Evolutionary conservation across 2,113 vertebrate genomes (phyloP), one percentile per base, ranked within the genome.

Genomic region (Macquaria australasica): DNA sequence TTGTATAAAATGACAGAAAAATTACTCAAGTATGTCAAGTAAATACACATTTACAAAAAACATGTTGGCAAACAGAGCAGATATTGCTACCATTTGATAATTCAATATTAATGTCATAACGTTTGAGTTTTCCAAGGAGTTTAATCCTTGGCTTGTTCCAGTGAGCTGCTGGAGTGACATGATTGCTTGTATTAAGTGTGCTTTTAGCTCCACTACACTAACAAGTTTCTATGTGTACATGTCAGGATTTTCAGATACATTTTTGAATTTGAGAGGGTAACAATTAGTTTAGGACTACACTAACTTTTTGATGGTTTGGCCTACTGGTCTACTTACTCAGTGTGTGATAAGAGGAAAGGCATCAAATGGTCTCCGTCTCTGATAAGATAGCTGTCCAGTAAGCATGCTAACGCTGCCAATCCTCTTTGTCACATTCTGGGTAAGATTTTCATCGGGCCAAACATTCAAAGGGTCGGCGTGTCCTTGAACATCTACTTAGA

Each of bases 1-100:
- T 60, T 64, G 45, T 85, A 74, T 66, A 83, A 80, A 85, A 77
- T 79, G 18, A 58, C 59, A 82, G 50, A 82, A 82, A 83, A 76
- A 87, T 39, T 25, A 20, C 45, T 64, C 66, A 15, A 71, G 31
- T 55, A 63, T 15, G 21, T 85, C 70, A 63, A 77, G 70, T 53
- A 71, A 82, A 82, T 73, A 55, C 82, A 86, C 66, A 70, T 64
- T 64, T 58, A 39, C 3, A 15, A 77, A 72, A 51, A 81, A 67
- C 41, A 75, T 14, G 41, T 66, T 77, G 82, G 79, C 55, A 84
- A 80, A 76, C 45, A 76, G 25, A 79, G 68, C 64, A 59, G 63
- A 70, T 67, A 89, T 78, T 89, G 82, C 73, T 87, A 15, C 69
- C 64, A 21, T 73, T 82, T 79, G 2, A 85, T 55, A 34, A 55